Evolutionary conservation across 2,113 vertebrate genomes (phyloP), one percentile per base, ranked within the genome.

Genomic region (Helogale parvula): DNA sequence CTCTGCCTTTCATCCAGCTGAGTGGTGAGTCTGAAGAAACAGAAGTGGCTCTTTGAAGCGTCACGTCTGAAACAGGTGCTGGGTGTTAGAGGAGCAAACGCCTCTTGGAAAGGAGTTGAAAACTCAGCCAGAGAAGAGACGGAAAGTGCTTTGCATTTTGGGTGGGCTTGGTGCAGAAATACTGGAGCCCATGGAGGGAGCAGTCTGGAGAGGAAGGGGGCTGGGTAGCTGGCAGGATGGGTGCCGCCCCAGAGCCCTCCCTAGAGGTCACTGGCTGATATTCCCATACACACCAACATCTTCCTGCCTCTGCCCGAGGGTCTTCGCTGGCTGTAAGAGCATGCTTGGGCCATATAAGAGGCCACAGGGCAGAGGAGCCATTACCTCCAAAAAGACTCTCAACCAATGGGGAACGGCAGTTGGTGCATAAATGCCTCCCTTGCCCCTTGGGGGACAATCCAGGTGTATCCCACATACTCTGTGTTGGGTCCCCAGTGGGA

Each of bases 1-100:
- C 92, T 83, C 91, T 33, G 81, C 86, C 98, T 99, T 98, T 99
- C 94, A 98, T 98, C 96, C 97, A 85, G 79, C 89, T 76, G 68
- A 93, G 90, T 17, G 57, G 33, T 23, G 84, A 98, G 97, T 97
- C 97, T 35, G 47, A 90, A 95, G 94, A 79, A 96, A 93, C n/a
- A 35, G 95, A 97, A 98, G 93, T 68, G 87, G 96, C 94, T 45
- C 1, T 92, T 23, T 93, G 96, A 92, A 96, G 93, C 77, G 65
- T 41, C 41, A 14, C 66, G 13, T 93, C 93, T 63, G 94, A 98
- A 96, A 97, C 94, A 88, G 74, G 96, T 31, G 81, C 97, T 93
- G 83, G 93, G 27, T 84, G 71, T 81, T 92, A 76, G 35, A 19
- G 88, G 88, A 97, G 98, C 97, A 97, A 93, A 98, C 66, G 94